phyloP scores from a whole-genome alignment of 2,113 vertebrate genomes.

The Fregata magnificens region DNA sequence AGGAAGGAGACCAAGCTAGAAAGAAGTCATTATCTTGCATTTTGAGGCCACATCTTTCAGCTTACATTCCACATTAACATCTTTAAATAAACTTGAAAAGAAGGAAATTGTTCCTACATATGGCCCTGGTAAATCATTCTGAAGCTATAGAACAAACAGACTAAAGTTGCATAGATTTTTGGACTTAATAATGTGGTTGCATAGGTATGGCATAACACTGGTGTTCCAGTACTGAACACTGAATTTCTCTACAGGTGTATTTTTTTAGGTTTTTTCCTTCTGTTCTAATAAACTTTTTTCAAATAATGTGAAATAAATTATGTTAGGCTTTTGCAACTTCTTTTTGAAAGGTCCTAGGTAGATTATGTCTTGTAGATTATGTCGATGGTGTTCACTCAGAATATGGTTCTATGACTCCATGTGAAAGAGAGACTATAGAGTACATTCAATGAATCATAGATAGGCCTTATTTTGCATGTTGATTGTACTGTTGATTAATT shows the following conservation, averaged over 20 bases:
- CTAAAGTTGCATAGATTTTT: conserved; percentile 51
- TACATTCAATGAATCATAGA: neutral
- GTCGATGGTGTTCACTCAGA: neutral
- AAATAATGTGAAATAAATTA: neutral
- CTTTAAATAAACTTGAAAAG: neutral
- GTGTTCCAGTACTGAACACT: conserved; percentile 30
- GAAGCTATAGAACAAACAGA: conserved; percentile 47
- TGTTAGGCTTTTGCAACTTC: neutral
- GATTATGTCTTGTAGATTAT: neutral
- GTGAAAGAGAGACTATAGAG: neutral
- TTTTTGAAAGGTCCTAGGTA: neutral
- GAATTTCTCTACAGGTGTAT: conserved; percentile 40
- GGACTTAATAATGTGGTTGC: conserved; percentile 51
- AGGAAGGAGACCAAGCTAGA: neutral
- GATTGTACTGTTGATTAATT: neutral
- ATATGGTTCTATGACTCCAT: neutral
- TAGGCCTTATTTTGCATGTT: neutral
- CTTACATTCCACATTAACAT: neutral
- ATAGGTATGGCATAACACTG: conserved; percentile 32
- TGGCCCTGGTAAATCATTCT: conserved; percentile 26
- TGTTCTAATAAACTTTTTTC: conserved; percentile 17
- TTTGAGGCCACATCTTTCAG: neutral
- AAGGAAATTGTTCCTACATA: conserved; percentile 31
- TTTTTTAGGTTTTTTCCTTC: conserved; percentile 43
- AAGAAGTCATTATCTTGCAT: neutral